A percentile compares a stretch with the other conserved stretches of the same genome.
phyloP scores from a whole-genome alignment of 2,797 vertebrate genomes.

The Saguinus oedipus region DNA sequence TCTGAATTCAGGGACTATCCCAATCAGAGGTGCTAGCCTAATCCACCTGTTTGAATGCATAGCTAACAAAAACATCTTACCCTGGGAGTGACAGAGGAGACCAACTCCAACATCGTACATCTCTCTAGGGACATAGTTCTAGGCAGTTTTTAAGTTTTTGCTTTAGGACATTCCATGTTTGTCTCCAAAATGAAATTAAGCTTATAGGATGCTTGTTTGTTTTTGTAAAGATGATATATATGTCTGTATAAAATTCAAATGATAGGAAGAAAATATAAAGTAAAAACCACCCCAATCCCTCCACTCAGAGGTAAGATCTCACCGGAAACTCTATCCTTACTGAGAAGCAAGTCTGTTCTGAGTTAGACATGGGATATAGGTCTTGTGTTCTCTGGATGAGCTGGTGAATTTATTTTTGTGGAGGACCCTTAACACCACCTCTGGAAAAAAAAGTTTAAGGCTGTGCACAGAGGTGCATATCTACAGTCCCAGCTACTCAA shows the following conservation, averaged over 20 bases:
- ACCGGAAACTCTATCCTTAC: background rate
- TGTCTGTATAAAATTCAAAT: background rate
- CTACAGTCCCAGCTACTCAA: background rate
- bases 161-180: background rate
- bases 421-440: background rate
- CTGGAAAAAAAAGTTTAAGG: background rate
- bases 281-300: background rate
- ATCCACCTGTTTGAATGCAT: background rate
- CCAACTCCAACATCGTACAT: background rate
- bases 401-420: background rate
- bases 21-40: background rate
- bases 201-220: background rate
- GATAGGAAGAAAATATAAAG: background rate
- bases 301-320: background rate
- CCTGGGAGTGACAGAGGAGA: background rate
- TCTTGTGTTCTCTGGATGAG: background rate
- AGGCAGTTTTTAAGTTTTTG: background rate
- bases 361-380: background rate
- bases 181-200: slow-evolving; percentile 45
- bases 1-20: background rate
- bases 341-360: background rate
- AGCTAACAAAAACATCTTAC: background rate
- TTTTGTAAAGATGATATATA: background rate
- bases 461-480: background rate
- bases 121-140: background rate